phyloP scores from a whole-genome alignment of 2,888 invertebrate species.

The Marronus borbonicus region DNA sequence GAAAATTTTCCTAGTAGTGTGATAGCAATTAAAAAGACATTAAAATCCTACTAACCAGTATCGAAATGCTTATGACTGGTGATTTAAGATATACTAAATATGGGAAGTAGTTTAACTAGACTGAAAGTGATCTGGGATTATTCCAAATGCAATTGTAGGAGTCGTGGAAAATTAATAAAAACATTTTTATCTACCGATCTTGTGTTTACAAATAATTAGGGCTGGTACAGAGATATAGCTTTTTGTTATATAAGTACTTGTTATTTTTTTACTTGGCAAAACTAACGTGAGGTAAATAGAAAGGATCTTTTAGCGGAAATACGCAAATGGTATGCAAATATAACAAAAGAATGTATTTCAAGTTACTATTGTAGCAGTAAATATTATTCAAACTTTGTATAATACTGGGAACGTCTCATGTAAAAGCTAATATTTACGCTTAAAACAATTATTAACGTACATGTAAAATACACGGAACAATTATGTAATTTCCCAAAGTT shows the following conservation, averaged over 20 bases:
- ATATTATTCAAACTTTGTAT: background rate
- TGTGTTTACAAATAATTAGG: background rate
- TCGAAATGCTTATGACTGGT: background rate
- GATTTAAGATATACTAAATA: too few relatives aligned
- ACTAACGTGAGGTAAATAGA: too few relatives aligned
- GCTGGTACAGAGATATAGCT: too few relatives aligned
- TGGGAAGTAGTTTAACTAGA: background rate
- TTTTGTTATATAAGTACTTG: too few relatives aligned
- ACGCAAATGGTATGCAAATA: background rate
- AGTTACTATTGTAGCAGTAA: background rate
- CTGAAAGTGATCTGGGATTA: background rate
- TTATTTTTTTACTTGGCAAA: too few relatives aligned
- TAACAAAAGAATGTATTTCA: background rate
- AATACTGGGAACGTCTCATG: background rate
- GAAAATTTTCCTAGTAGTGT: background rate
- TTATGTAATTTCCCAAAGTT: too few relatives aligned
- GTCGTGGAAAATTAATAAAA: background rate
- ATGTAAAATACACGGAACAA: too few relatives aligned
- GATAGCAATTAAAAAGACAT: background rate
- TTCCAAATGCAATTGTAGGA: background rate
- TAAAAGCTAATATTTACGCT: slow-evolving; percentile 9
- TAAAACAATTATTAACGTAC: too few relatives aligned
- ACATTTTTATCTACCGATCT: background rate
- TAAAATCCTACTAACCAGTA: background rate
- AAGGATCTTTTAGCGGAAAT: too few relatives aligned